phyloP scores from a whole-genome alignment of 2,113 vertebrate genomes.

The Aix galericulata region DNA sequence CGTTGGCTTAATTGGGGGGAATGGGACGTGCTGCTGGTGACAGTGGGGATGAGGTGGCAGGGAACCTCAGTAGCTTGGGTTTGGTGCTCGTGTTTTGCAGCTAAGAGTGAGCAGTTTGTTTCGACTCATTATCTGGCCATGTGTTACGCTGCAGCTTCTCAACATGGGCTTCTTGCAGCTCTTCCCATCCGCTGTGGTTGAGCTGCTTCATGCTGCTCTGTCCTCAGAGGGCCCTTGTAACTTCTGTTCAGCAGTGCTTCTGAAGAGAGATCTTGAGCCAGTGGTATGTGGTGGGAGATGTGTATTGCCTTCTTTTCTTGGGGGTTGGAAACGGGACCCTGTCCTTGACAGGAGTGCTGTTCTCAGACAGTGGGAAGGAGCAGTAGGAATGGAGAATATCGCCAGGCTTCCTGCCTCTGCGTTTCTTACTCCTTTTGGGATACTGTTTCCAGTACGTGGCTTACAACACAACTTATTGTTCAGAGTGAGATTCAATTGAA shows the following conservation, averaged over 20 bases:
- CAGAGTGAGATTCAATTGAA: constrained; percentile 67
- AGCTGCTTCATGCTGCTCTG: neutral
- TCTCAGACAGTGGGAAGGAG: neutral
- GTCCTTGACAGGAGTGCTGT: neutral
- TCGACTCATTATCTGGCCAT: neutral
- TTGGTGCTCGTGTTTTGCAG: neutral
- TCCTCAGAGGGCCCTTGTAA: neutral
- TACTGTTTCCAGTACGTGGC: constrained; percentile 14
- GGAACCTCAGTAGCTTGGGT: neutral
- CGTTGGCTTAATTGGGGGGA: neutral
- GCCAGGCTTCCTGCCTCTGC: neutral
- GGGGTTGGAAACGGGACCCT: neutral
- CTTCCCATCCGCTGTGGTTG: neutral
- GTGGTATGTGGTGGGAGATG: neutral
- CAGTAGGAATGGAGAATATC: neutral
- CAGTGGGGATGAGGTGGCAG: neutral
- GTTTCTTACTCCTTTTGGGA: constrained; percentile 17
- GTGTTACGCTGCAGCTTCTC: neutral
- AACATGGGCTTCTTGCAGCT: neutral
- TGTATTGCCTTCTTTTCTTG: rapidly evolving
- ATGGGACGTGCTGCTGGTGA: neutral
- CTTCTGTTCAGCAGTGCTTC: neutral
- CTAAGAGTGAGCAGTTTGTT: neutral
- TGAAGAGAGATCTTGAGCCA: neutral
- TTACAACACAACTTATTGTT: constrained; percentile 68